Percentiles rank a stretch among this genome's conserved stretches.
Evolutionary conservation across 2,888 invertebrate species (phyloP).

Genomic region (Limnephilus auricula): DNA sequence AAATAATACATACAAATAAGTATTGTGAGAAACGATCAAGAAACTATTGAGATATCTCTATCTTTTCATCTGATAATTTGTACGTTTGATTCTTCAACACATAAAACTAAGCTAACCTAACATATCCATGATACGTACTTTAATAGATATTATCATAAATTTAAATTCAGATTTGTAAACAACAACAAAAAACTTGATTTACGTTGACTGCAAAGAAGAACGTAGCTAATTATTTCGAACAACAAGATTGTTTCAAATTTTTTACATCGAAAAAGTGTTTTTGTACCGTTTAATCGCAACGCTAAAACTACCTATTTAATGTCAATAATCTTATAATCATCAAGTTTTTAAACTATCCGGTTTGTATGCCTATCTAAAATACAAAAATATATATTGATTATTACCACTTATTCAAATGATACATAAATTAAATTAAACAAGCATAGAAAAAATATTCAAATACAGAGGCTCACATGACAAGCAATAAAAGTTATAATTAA

Average conservation of each 20-base stretch:
- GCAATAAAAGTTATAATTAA: conserved; percentile 39
- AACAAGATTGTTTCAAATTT: background rate
- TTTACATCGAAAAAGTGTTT: background rate
- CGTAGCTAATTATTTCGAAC: background rate
- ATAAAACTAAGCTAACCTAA: background rate
- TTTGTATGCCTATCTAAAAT: background rate
- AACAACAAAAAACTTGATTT: background rate
- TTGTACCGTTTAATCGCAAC: background rate
- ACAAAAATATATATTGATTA: background rate
- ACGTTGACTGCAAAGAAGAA: background rate
- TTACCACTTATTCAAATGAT: background rate
- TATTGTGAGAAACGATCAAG: background rate
- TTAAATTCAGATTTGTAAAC: background rate
- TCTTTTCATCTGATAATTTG: background rate
- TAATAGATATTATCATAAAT: background rate
- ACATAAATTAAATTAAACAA: background rate
- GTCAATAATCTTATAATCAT: background rate
- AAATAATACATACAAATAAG: conserved; percentile 19
- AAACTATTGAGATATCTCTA: background rate
- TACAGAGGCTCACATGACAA: conserved; percentile 61
- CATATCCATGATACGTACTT: background rate
- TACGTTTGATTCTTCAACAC: background rate
- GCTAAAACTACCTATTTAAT: background rate
- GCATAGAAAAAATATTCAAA: background rate
- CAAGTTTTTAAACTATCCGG: background rate